A percentile compares a stretch with the other conserved stretches of the same genome.
phyloP scores from a whole-genome alignment of 1,140 invertebrate species.

The Nymphalis io region DNA sequence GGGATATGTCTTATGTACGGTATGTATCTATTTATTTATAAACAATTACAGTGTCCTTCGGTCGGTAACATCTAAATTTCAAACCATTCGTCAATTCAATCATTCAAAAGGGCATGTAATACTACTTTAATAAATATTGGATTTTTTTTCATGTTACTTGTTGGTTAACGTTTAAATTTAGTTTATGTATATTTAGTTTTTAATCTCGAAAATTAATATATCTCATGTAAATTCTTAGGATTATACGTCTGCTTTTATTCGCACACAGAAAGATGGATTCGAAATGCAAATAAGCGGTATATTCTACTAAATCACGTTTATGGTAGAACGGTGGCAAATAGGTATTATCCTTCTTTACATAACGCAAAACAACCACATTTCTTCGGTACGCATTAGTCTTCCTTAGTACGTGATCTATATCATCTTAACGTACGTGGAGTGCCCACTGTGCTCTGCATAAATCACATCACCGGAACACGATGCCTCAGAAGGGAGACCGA shows the following conservation, averaged over 20 bases:
- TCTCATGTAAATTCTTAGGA: too few relatives aligned
- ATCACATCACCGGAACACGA: constrained; percentile 61
- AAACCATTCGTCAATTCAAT: too few relatives aligned
- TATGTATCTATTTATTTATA: too few relatives aligned
- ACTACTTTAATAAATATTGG: too few relatives aligned
- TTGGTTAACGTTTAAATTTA: too few relatives aligned
- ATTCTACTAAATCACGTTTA: constrained; percentile 69
- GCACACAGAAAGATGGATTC: constrained; percentile 59
- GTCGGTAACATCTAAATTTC: too few relatives aligned
- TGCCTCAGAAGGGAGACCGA: constrained; percentile 52
- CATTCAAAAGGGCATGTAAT: too few relatives aligned
- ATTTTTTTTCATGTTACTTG: too few relatives aligned
- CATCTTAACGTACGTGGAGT: constrained; percentile 51
- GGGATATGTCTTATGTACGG: too few relatives aligned
- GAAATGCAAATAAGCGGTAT: constrained; percentile 71
- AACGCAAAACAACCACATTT: constrained; percentile 61
- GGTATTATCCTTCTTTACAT: constrained; percentile 59
- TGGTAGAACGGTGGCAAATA: constrained; percentile 50
- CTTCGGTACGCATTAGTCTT: constrained; percentile 57
- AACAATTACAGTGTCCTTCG: too few relatives aligned
- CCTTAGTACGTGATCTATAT: constrained; percentile 51
- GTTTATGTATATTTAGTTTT: too few relatives aligned
- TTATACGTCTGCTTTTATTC: constrained; percentile 63
- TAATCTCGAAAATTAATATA: too few relatives aligned
- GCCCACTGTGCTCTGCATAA: constrained; percentile 51